phyloP scores from a whole-genome alignment of 2,797 vertebrate genomes.

The Phataginus tricuspis region DNA sequence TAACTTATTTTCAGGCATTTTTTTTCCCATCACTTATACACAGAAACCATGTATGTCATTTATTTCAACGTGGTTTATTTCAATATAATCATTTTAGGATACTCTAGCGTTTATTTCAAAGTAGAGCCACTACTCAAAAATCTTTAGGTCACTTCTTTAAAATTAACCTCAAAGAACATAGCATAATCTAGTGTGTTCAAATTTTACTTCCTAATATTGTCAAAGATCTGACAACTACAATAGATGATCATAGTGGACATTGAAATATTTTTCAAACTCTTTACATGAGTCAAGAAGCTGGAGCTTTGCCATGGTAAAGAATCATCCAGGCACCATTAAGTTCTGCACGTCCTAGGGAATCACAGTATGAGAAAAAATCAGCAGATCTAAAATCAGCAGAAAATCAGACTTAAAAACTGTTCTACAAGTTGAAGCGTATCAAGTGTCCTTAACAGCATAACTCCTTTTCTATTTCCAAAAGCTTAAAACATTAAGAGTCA shows the following conservation, averaged over 20 bases:
- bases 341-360: not conserved
- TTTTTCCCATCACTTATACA: not conserved
- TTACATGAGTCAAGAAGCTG: not conserved
- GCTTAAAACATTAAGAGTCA: not conserved
- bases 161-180: constrained; percentile 1
- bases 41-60: not conserved
- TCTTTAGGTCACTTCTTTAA: constrained; percentile 21
- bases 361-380: not conserved
- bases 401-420: not conserved
- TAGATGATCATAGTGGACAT: not conserved
- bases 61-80: not conserved
- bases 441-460: not conserved
- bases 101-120: constrained; percentile 47
- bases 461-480: not conserved
- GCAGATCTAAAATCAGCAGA: not conserved
- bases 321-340: not conserved
- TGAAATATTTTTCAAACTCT: constrained; percentile 40
- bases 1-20: constrained; percentile 30
- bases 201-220: constrained; percentile 18
- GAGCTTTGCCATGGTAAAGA: not conserved
- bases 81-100: constrained; percentile 4
- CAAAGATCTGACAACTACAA: constrained; percentile 7
- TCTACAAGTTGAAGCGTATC: not conserved
- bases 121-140: constrained; percentile 34
- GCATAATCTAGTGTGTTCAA: constrained; percentile 12